Percentiles rank a stretch among this genome's conserved stretches.
phyloP scores from a whole-genome alignment of 2,888 invertebrate genomes.

The Agonopterix alstromeriana region DNA sequence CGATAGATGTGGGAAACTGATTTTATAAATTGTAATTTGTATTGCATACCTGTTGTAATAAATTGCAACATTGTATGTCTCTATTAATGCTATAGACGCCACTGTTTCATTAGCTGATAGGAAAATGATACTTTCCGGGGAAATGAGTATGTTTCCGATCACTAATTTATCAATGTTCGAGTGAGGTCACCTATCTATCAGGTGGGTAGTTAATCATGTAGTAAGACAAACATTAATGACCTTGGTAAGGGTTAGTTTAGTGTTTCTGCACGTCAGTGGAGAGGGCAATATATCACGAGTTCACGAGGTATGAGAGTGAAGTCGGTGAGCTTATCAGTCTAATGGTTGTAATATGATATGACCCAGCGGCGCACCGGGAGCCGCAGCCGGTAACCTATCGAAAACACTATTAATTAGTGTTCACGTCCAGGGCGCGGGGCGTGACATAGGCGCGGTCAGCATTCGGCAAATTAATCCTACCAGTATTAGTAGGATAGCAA shows the following conservation, averaged over 20 bases:
- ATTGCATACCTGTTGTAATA: too few species aligned
- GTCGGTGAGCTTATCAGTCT: constrained; percentile 42
- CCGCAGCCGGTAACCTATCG: constrained; percentile 46
- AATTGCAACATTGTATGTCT: too few species aligned
- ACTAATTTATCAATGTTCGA: constrained; percentile 27
- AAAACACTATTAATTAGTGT: constrained; percentile 70
- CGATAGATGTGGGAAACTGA: not conserved
- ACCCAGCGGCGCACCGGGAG: constrained; percentile 23
- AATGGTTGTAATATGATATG: constrained; percentile 52
- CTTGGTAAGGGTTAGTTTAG: constrained; percentile 35
- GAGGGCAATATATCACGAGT: constrained; percentile 37
- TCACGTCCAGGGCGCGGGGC: constrained; percentile 36
- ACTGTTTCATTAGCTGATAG: constrained; percentile 1
- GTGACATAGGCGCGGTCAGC: constrained; percentile 66
- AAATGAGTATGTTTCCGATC: constrained; percentile 15
- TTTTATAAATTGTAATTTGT: too few species aligned
- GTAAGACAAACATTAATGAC: constrained; percentile 31
- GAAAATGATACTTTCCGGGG: constrained; percentile 7
- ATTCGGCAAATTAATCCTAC: constrained; percentile 71
- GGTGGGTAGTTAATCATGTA: constrained; percentile 36
- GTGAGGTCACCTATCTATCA: constrained; percentile 16
- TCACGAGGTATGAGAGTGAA: constrained; percentile 14
- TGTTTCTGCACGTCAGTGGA: constrained; percentile 35
- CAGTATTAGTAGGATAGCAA: constrained; percentile 38
- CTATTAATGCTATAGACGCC: too few species aligned